Evolutionary conservation across 2,888 invertebrate genomes (phyloP).

Genomic region (Luperina nickerlii): DNA sequence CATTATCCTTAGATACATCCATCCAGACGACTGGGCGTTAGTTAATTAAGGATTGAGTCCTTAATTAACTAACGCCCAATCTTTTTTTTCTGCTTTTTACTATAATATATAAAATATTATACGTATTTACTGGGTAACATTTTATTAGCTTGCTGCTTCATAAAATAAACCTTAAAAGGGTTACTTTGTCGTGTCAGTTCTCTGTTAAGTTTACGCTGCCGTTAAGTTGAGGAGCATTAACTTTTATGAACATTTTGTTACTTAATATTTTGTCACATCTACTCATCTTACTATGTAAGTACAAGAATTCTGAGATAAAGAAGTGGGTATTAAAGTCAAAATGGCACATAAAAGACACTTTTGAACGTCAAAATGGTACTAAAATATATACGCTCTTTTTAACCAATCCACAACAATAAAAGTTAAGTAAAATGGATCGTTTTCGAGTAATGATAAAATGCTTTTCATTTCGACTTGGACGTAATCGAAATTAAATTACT

Average conservation of each 20-base stretch:
- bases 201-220: background rate
- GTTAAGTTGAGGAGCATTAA: conserved; percentile 11
- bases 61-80: too few relatives aligned
- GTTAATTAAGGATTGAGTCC: too few relatives aligned
- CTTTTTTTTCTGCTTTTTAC: too few relatives aligned
- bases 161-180: background rate
- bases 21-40: too few relatives aligned
- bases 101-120: too few relatives aligned
- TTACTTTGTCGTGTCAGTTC: conserved; percentile 15
- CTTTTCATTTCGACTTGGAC: background rate
- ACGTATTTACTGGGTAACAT: too few relatives aligned
- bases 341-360: background rate
- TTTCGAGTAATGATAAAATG: background rate
- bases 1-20: too few relatives aligned
- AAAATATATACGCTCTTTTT: background rate
- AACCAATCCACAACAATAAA: background rate
- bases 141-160: background rate
- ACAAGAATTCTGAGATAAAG: background rate
- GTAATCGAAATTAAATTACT: background rate
- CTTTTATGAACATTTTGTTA: conserved; percentile 22
- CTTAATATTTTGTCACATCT: conserved; percentile 9
- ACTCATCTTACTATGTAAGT: conserved; percentile 13
- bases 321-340: background rate
- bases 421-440: background rate
- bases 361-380: background rate